Conservation (phyloP, 1,140 invertebrate genomes). For the Leptestheria dahalacensis region DNA sequence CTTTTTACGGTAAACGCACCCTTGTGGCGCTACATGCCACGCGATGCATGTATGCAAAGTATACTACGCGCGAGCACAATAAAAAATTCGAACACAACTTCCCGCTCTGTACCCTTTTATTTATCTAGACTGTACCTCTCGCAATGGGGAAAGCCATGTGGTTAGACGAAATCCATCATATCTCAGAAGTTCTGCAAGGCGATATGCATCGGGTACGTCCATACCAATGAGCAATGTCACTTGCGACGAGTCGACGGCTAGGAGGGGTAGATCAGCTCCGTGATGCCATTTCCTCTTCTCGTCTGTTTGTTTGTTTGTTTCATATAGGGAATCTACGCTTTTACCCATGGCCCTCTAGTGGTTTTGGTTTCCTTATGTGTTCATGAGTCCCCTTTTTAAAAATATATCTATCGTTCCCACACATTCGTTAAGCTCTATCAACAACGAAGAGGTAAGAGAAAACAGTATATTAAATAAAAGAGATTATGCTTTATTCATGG, state of each 20-base stretch:
- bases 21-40: no score
- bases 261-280: background rate
- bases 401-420: no score
- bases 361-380: no score
- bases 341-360: no score
- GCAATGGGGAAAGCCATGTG: constrained; percentile 8
- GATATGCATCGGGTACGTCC: background rate
- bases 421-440: no score
- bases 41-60: background rate
- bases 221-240: constrained; percentile 8
- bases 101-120: background rate
- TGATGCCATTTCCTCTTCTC: constrained; percentile 6
- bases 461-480: no score
- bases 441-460: no score
- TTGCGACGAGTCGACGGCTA: constrained; percentile 2
- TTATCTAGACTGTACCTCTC: no score
- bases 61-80: background rate
- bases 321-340: background rate
- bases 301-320: background rate
- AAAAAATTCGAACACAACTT: background rate
- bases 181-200: background rate
- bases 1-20: no score
- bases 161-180: constrained; percentile 5
- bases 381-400: no score
- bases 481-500: no score